Conservation (phyloP, 2,888 invertebrate species). For the Heliconius ethilla region DNA sequence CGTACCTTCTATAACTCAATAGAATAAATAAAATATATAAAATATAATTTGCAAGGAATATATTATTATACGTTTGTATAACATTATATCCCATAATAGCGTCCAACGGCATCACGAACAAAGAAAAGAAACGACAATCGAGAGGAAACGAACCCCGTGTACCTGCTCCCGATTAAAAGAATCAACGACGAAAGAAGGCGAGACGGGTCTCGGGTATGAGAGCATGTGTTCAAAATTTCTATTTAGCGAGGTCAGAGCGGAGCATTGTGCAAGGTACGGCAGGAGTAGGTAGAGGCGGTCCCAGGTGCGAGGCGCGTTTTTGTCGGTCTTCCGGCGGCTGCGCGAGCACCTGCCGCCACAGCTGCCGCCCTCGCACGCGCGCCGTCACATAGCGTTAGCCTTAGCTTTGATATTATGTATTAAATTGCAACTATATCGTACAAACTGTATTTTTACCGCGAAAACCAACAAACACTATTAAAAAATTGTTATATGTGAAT, state of each 20-base stretch:
- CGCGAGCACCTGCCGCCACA: slow-evolving; percentile 74
- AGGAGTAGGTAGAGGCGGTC: slow-evolving; percentile 55
- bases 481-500: not conserved
- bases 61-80: not conserved
- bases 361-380: slow-evolving; percentile 70
- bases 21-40: not conserved
- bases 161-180: slow-evolving; percentile 50
- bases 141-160: slow-evolving; percentile 42
- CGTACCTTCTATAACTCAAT: not conserved
- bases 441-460: not conserved
- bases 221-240: slow-evolving; percentile 59
- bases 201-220: slow-evolving; percentile 35
- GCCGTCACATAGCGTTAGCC: not conserved
- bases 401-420: slow-evolving; percentile 7
- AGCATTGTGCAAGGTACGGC: slow-evolving; percentile 69
- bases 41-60: not conserved
- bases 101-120: slow-evolving; percentile 26
- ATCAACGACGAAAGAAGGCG: slow-evolving; percentile 37
- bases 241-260: slow-evolving; percentile 49
- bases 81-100: not conserved
- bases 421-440: not conserved
- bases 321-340: slow-evolving; percentile 79
- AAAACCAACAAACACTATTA: not conserved
- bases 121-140: slow-evolving; percentile 28
- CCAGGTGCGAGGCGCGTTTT: slow-evolving; percentile 78